A percentile compares a stretch with the other conserved stretches of the same genome.
These are phyloP conservation scores for Lepisosteus osseus DNA, from an alignment of 2,113 vertebrate species.

Conservation along the genomic window DNA sequence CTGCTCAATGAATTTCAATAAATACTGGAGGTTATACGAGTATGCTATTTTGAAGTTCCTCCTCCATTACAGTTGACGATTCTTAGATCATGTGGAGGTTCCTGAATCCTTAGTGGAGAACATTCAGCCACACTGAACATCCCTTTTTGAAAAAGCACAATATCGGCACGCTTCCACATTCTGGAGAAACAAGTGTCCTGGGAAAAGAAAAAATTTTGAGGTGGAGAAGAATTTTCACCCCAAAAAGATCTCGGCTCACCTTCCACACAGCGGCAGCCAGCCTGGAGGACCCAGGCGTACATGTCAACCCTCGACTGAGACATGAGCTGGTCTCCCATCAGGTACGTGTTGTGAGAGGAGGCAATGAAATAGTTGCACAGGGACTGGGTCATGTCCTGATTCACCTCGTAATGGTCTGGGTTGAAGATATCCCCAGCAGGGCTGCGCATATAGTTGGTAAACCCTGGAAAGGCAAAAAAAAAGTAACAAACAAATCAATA, in stretches of 20 bases:
- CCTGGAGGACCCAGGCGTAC: conserved; percentile 95
- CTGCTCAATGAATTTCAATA: too few relatives aligned
- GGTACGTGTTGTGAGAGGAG: conserved; percentile 97
- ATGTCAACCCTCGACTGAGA: conserved; percentile 96
- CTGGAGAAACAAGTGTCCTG: too few relatives aligned
- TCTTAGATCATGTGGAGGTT: too few relatives aligned
- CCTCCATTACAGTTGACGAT: too few relatives aligned
- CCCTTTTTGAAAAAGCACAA: too few relatives aligned
- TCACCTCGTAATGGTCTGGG: conserved; percentile 80
- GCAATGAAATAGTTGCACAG: conserved; percentile 93
- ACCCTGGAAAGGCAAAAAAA: conserved; percentile 61
- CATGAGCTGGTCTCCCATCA: conserved; percentile 96
- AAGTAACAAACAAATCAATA: background rate
- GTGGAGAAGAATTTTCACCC: too few relatives aligned
- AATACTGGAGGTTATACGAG: too few relatives aligned
- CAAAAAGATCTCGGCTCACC: conserved; percentile 57
- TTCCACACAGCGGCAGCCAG: conserved; percentile 94
- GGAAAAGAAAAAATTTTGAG: too few relatives aligned
- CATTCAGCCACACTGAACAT: too few relatives aligned
- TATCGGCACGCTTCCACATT: too few relatives aligned
- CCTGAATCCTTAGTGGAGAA: too few relatives aligned
- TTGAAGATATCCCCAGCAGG: conserved; percentile 92
- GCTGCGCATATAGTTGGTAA: conserved; percentile 91
- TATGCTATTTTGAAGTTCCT: too few relatives aligned
- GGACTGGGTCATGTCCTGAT: conserved; percentile 87